Percentiles rank a stretch among this genome's conserved stretches.
phyloP scores from a whole-genome alignment of 1,140 invertebrate genomes.

The Calycopis cecrops region DNA sequence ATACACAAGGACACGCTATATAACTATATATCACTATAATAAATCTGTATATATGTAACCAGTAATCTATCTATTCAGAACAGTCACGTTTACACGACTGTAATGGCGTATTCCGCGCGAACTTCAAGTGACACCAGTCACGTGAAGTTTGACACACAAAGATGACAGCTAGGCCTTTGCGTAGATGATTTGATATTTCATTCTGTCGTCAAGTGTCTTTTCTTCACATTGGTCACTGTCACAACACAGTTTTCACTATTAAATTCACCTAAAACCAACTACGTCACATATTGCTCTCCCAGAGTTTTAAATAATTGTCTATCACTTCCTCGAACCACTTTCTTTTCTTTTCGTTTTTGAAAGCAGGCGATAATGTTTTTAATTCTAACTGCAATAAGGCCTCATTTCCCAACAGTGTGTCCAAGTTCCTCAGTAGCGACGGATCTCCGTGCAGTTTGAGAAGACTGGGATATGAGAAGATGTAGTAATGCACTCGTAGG shows the following conservation, averaged over 20 bases:
- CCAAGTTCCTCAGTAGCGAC: slow-evolving; percentile 80
- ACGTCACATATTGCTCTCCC: slow-evolving; percentile 89
- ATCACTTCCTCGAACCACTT: slow-evolving; percentile 90
- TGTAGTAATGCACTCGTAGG: slow-evolving; percentile 85
- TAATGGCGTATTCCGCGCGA: too few relatives aligned
- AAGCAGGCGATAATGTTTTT: slow-evolving; percentile 83
- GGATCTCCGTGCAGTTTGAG: slow-evolving; percentile 87
- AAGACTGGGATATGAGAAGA: slow-evolving; percentile 86
- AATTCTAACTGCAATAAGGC: slow-evolving; percentile 87
- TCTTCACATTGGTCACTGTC: not conserved
- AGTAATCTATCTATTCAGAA: too few relatives aligned
- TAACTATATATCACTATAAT: too few relatives aligned
- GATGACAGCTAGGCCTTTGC: not conserved
- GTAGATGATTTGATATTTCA: not conserved
- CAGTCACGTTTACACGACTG: too few relatives aligned
- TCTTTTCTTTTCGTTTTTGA: slow-evolving; percentile 82
- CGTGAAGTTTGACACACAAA: not conserved
- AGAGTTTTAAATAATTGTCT: slow-evolving; percentile 90
- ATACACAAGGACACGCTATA: too few relatives aligned
- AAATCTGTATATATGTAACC: too few relatives aligned
- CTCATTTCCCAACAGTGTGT: slow-evolving; percentile 86
- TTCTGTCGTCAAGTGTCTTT: not conserved
- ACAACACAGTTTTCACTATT: slow-evolving; percentile 9
- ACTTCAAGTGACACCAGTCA: not conserved
- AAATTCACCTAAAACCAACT: slow-evolving; percentile 18